Evolutionary conservation across 2,113 vertebrate genomes (phyloP).

Genomic region (Xiphophorus hellerii): DNA sequence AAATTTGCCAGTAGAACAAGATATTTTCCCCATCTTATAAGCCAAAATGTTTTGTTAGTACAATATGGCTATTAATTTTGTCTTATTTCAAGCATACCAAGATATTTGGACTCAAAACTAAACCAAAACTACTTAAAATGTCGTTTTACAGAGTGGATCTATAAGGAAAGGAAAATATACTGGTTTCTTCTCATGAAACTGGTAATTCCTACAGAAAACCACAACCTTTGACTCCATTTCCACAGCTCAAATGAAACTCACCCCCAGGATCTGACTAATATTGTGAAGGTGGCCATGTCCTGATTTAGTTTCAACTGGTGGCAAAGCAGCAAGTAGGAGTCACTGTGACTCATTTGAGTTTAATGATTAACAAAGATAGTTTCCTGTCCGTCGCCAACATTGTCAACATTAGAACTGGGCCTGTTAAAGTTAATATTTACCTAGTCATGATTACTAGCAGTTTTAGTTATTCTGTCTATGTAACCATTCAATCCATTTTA

Average conservation of each 20-base stretch:
- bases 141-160: too few species aligned
- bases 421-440: not conserved
- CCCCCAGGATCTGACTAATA: not conserved
- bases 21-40: too few species aligned
- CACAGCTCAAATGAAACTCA: not conserved
- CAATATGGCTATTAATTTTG: too few species aligned
- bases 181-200: not conserved
- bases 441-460: not conserved
- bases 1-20: too few species aligned
- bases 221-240: too few species aligned
- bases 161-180: too few species aligned
- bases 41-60: too few species aligned
- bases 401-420: not conserved
- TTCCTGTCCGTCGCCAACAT: slow-evolving; percentile 11
- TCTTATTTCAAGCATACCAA: too few species aligned
- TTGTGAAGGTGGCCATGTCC: not conserved
- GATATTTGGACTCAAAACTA: too few species aligned
- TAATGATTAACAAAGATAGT: slow-evolving; percentile 41
- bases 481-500: not conserved
- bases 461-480: not conserved
- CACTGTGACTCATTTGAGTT: not conserved
- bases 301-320: not conserved
- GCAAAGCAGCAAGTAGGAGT: slow-evolving; percentile 2
- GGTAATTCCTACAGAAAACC: not conserved
- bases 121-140: too few species aligned